These are phyloP conservation scores for Tachycineta bicolor DNA, from an alignment of 2,113 vertebrate species.

Conservation along the genomic window DNA sequence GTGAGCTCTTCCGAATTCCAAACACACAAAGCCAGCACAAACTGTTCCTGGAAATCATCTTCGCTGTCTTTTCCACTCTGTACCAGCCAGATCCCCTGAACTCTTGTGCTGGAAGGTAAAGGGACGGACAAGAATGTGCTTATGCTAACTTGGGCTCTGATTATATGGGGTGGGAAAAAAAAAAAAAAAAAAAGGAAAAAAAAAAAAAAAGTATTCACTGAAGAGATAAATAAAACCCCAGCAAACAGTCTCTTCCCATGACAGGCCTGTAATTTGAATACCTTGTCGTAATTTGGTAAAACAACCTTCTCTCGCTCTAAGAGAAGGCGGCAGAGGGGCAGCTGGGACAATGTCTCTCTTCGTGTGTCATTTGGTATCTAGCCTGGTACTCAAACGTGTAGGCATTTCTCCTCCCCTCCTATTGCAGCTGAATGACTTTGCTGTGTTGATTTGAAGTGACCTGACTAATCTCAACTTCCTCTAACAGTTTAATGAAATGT, in stretches of 20 bases:
- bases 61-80: not conserved
- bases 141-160: not conserved
- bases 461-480: slow-evolving; percentile 66
- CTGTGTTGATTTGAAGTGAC: slow-evolving; percentile 56
- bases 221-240: not conserved
- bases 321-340: not conserved
- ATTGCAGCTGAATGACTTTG: slow-evolving; percentile 47
- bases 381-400: not conserved
- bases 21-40: not conserved
- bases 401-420: slow-evolving; percentile 8
- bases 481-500: slow-evolving; percentile 65
- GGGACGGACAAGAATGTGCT: not conserved
- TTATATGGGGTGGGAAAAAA: not conserved
- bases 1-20: not conserved
- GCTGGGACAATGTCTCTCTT: not conserved
- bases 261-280: not conserved
- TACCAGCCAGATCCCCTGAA: not conserved
- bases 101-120: not conserved
- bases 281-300: not conserved
- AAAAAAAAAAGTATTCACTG: not conserved
- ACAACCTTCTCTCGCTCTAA: not conserved
- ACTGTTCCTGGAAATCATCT: not conserved
- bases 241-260: not conserved
- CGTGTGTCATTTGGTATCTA: slow-evolving; percentile 6
- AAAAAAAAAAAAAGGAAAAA: not conserved